Percentiles rank a stretch among this genome's conserved stretches.
Evolutionary conservation across 2,113 vertebrate species (phyloP).

Genomic region (Cathartes aura): DNA sequence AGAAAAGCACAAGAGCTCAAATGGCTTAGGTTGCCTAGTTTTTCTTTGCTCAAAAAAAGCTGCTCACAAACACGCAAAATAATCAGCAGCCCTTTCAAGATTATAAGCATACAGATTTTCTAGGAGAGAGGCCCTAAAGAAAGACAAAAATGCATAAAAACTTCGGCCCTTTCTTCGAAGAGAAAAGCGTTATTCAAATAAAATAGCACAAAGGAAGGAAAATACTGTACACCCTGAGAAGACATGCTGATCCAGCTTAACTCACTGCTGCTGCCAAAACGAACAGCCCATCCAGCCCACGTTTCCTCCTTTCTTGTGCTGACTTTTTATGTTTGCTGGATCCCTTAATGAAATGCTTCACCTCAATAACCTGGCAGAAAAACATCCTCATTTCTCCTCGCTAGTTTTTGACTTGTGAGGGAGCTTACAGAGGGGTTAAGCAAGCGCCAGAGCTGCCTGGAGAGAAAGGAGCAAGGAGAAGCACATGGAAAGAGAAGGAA

Average conservation of each 20-base stretch:
- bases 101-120: not conserved
- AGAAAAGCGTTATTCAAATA: not conserved
- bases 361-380: not conserved
- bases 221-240: not conserved
- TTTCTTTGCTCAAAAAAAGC: not conserved
- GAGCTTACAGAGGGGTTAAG: not conserved
- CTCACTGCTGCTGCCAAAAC: not conserved
- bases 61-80: not conserved
- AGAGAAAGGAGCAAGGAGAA: not conserved
- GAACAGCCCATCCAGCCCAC: rapidly evolving
- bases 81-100: not conserved
- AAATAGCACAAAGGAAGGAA: not conserved
- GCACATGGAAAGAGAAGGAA: not conserved
- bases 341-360: not conserved
- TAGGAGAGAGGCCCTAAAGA: not conserved
- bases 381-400: not conserved
- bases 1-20: not conserved
- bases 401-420: not conserved
- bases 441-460: not conserved
- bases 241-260: not conserved
- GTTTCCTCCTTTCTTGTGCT: not conserved
- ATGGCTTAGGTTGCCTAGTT: not conserved
- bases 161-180: not conserved
- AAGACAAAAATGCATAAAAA: not conserved
- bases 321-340: not conserved